A percentile compares a stretch with the other conserved stretches of the same genome.
Evolutionary conservation across 1,140 invertebrate genomes (phyloP).

Genomic region (Neelides sp.): DNA sequence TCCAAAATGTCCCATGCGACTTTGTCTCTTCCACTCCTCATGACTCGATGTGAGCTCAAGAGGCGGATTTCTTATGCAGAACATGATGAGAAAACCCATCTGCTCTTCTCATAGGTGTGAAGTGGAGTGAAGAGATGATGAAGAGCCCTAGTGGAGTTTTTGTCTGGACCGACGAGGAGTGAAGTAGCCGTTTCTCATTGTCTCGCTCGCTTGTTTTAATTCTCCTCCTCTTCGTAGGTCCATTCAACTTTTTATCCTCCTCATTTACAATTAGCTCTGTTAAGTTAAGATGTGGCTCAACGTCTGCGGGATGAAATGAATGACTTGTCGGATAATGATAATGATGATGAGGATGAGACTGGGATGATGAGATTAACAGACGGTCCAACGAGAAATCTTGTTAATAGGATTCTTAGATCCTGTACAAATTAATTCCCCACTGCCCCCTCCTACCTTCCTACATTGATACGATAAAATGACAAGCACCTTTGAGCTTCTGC

Average conservation of each 20-base stretch:
- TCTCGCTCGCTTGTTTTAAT: constrained; percentile 15
- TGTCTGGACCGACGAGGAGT: background rate
- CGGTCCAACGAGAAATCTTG: constrained; percentile 11
- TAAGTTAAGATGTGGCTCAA: constrained; percentile 9
- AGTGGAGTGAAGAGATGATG: background rate
- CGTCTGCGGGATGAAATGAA: background rate
- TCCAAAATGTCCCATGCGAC: no score
- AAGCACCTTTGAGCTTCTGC: constrained; percentile 30
- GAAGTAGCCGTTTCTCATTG: constrained; percentile 18
- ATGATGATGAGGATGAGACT: constrained; percentile 22
- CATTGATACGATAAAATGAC: constrained; percentile 27
- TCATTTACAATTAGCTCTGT: constrained; percentile 30
- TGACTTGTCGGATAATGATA: constrained; percentile 1
- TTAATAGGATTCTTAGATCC: constrained; percentile 27
- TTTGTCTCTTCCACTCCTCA: background rate
- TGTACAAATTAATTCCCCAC: constrained; percentile 28
- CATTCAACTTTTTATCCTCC: constrained; percentile 23
- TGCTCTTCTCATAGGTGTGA: background rate
- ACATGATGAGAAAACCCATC: background rate
- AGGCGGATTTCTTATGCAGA: constrained; percentile 4
- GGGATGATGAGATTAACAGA: constrained; percentile 1
- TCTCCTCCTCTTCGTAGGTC: constrained; percentile 12
- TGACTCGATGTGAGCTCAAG: background rate
- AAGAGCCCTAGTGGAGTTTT: background rate
- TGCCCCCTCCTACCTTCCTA: constrained; percentile 9